Conservation (phyloP, 2,888 invertebrate genomes). For the Junonia oenone region DNA sequence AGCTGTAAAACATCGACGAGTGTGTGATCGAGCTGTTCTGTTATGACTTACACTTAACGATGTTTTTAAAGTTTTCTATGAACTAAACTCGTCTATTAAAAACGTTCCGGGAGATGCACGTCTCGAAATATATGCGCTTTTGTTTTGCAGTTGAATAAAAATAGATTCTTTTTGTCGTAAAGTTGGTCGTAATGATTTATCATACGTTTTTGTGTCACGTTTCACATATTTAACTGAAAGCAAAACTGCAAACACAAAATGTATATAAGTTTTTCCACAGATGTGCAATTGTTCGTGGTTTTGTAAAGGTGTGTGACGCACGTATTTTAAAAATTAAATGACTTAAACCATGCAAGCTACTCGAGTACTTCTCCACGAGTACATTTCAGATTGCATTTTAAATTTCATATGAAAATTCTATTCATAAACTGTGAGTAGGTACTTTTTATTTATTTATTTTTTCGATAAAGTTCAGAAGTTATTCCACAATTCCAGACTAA, state of each 20-base stretch:
- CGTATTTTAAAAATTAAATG: slow-evolving; percentile 2
- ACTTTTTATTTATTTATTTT: no score
- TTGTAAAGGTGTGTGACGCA: slow-evolving; percentile 7
- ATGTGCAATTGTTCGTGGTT: slow-evolving; percentile 14
- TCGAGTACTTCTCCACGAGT: neutral
- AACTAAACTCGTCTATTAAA: neutral
- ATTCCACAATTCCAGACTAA: no score
- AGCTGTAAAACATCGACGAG: slow-evolving; percentile 45
- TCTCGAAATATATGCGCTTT: slow-evolving; percentile 9
- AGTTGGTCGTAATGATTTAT: slow-evolving; percentile 17
- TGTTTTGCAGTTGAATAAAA: slow-evolving; percentile 13
- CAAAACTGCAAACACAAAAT: slow-evolving; percentile 3
- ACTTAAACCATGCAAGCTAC: neutral
- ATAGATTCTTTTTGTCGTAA: slow-evolving; percentile 12
- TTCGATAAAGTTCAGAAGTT: no score
- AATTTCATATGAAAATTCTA: neutral
- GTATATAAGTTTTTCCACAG: slow-evolving; percentile 17
- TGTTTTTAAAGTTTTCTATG: neutral
- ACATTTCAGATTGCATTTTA: neutral
- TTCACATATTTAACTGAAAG: slow-evolving; percentile 15
- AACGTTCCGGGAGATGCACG: slow-evolving; percentile 1
- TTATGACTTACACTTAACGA: slow-evolving; percentile 2
- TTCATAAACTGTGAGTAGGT: neutral
- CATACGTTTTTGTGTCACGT: slow-evolving; percentile 17
- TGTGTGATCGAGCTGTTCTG: slow-evolving; percentile 18